Percentiles rank a stretch among this genome's conserved stretches.
These are phyloP conservation scores for Silurus glanis DNA, from an alignment of 2,113 vertebrate species.

Conservation along the genomic window DNA sequence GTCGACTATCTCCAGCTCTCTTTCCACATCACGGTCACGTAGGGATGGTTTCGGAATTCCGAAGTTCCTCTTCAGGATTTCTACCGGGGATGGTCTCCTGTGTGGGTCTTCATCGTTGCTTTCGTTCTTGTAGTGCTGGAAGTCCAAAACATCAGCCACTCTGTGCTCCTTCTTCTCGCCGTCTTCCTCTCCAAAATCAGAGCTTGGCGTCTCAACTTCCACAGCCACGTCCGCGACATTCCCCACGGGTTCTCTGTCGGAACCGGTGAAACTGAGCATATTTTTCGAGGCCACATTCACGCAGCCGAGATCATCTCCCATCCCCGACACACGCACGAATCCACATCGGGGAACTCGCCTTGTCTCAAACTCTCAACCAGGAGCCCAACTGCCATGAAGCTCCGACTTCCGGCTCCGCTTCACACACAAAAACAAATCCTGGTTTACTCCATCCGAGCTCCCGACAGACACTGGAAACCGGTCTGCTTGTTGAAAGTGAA, in stretches of 20 bases:
- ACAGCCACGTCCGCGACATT: slow-evolving; percentile 60
- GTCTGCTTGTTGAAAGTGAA: background rate
- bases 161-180: slow-evolving; percentile 33
- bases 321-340: slow-evolving; percentile 67
- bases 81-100: slow-evolving; percentile 62
- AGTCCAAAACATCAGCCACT: slow-evolving; percentile 43
- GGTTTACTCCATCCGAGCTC: slow-evolving; percentile 15
- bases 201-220: slow-evolving; percentile 62
- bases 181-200: slow-evolving; percentile 59
- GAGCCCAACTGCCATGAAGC: slow-evolving; percentile 61
- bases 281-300: slow-evolving; percentile 55
- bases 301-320: slow-evolving; percentile 83
- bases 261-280: slow-evolving; percentile 67
- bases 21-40: background rate
- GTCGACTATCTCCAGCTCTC: slow-evolving; percentile 42
- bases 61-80: slow-evolving; percentile 67
- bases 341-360: slow-evolving; percentile 64
- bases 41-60: slow-evolving; percentile 46
- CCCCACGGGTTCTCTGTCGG: slow-evolving; percentile 62
- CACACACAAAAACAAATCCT: slow-evolving; percentile 53
- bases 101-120: slow-evolving; percentile 58
- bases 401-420: slow-evolving; percentile 79
- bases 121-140: slow-evolving; percentile 47
- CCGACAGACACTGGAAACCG: background rate
- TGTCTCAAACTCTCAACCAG: slow-evolving; percentile 57